Conservation (phyloP, 2,113 vertebrate genomes). For the Patagioenas fasciata region DNA sequence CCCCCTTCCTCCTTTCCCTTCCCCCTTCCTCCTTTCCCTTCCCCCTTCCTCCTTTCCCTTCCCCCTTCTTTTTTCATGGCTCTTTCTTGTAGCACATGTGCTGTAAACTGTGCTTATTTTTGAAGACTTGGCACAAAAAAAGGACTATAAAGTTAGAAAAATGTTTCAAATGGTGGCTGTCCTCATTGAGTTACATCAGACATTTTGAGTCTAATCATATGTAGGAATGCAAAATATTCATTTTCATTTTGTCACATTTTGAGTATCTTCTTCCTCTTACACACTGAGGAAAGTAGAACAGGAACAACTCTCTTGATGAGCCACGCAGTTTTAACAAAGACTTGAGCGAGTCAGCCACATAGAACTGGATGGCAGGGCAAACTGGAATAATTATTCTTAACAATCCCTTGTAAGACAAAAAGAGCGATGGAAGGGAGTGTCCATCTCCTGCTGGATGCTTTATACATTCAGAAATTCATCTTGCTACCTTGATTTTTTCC, state of each 20-base stretch:
- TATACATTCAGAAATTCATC: neutral
- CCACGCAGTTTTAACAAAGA: neutral
- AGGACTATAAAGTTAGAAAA: neutral
- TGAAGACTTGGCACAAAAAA: neutral
- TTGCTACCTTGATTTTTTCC: neutral
- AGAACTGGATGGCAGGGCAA: neutral
- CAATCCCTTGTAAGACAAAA: neutral
- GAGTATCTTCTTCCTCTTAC: neutral
- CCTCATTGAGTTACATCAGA: neutral
- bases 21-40: too few species aligned
- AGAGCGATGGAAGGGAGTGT: neutral
- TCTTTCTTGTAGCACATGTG: neutral
- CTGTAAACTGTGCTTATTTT: neutral
- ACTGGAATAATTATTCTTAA: neutral
- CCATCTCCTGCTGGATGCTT: neutral
- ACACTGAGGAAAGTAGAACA: neutral
- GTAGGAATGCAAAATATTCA: neutral
- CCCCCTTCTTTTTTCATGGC: neutral
- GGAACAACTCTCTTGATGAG: neutral
- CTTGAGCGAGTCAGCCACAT: neutral
- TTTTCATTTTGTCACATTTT: slow-evolving; percentile 1
- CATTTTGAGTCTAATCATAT: neutral
- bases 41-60: neutral
- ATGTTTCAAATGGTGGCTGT: neutral
- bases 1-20: too few species aligned